These are phyloP conservation scores for Gymnothorax reevesii DNA, from an alignment of 2,797 vertebrate genomes.

Conservation along the genomic window DNA sequence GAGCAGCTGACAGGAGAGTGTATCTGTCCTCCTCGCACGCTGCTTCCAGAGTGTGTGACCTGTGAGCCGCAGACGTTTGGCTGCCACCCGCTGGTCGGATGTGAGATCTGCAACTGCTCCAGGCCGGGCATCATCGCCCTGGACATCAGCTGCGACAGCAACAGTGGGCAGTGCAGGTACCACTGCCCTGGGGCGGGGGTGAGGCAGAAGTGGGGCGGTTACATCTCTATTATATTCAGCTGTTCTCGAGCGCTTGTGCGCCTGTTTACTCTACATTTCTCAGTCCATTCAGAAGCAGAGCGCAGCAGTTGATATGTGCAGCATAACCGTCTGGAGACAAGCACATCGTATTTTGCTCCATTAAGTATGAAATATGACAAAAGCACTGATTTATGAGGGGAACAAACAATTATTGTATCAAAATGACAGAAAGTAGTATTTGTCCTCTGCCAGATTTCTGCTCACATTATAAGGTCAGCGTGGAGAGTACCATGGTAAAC, in stretches of 20 bases:
- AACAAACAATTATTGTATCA: no score
- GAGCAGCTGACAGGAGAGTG: slow-evolving; percentile 88
- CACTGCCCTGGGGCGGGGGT: background rate
- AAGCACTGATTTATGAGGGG: background rate
- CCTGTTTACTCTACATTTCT: background rate
- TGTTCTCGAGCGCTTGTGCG: background rate
- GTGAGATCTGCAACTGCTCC: slow-evolving; percentile 94
- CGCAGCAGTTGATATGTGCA: background rate
- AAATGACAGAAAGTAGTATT: background rate
- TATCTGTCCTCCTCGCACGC: slow-evolving; percentile 87
- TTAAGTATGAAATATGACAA: background rate
- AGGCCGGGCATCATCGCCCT: slow-evolving; percentile 73
- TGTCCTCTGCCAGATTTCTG: background rate
- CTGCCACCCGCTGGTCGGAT: slow-evolving; percentile 92
- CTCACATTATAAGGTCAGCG: background rate
- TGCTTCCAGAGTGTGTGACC: slow-evolving; percentile 81
- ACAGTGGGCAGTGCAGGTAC: slow-evolving; percentile 92
- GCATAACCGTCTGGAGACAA: background rate
- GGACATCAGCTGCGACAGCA: slow-evolving; percentile 76
- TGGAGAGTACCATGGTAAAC: background rate
- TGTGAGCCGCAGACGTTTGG: slow-evolving; percentile 91
- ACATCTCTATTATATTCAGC: background rate
- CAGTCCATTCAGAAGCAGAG: background rate
- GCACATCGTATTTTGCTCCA: background rate
- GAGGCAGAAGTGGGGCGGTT: background rate